Evolutionary conservation across 2,113 vertebrate genomes (phyloP).

Genomic region (Callospermophilus lateralis): DNA sequence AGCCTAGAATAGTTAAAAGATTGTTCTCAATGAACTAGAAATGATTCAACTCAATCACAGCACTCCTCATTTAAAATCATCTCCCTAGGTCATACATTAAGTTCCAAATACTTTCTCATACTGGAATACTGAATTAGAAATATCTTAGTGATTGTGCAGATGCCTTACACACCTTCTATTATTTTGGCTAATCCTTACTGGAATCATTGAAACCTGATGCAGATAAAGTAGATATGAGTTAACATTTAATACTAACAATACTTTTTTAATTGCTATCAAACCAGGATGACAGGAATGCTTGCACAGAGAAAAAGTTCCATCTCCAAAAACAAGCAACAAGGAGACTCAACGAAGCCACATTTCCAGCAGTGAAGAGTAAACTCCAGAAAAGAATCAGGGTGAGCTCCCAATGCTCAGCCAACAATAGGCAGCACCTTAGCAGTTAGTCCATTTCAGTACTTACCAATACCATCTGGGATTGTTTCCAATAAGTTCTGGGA

Average conservation of each 20-base stretch:
- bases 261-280: background rate
- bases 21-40: background rate
- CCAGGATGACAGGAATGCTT: background rate
- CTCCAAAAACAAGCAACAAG: background rate
- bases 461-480: constrained; percentile 96
- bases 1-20: background rate
- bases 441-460: constrained; percentile 55
- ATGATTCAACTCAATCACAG: background rate
- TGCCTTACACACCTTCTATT: background rate
- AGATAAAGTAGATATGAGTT: background rate
- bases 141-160: background rate
- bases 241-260: background rate
- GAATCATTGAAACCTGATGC: background rate
- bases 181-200: background rate
- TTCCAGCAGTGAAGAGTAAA: background rate
- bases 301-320: background rate
- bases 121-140: background rate
- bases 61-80: background rate
- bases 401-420: background rate
- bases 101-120: background rate
- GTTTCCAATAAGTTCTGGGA: constrained; percentile 97
- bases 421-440: accelerated
- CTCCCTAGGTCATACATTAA: background rate
- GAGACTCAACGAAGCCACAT: background rate
- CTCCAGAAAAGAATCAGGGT: background rate